These are phyloP conservation scores for Clarias batrachus DNA, from an alignment of 2,113 vertebrate species.

Conservation along the genomic window DNA sequence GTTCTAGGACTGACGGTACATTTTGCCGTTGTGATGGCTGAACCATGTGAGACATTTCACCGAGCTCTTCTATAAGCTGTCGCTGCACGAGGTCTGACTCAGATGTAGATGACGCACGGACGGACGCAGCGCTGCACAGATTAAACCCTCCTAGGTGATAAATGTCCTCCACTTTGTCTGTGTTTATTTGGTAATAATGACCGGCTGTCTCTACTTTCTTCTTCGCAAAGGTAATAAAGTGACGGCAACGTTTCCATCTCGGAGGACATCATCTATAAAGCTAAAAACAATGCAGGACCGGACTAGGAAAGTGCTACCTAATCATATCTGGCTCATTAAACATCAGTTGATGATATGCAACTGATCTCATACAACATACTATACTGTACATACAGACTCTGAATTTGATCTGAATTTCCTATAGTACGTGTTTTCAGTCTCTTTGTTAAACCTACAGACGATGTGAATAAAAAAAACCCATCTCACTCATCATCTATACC, in stretches of 20 bases:
- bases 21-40: not conserved
- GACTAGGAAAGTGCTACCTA: not conserved
- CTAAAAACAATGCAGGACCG: too few species aligned
- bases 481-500: not conserved
- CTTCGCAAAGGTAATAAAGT: not conserved
- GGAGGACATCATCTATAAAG: not conserved
- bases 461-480: not conserved
- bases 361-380: too few species aligned
- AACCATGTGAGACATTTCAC: conserved; percentile 12
- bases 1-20: not conserved
- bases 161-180: not conserved
- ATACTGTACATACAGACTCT: too few species aligned
- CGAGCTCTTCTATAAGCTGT: conserved; percentile 6
- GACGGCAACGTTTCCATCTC: not conserved
- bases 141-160: not conserved
- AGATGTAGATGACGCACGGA: conserved; percentile 3
- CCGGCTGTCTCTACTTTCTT: not conserved
- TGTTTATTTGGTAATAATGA: not conserved
- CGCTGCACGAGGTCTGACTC: conserved; percentile 4
- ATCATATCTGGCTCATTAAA: not conserved
- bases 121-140: not conserved
- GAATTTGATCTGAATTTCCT: not conserved
- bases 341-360: not conserved
- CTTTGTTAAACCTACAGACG: not conserved
- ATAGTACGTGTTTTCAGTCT: not conserved